These are phyloP conservation scores for Phlogophora meticulosa DNA, from an alignment of 2,888 invertebrate species.

Conservation along the genomic window DNA sequence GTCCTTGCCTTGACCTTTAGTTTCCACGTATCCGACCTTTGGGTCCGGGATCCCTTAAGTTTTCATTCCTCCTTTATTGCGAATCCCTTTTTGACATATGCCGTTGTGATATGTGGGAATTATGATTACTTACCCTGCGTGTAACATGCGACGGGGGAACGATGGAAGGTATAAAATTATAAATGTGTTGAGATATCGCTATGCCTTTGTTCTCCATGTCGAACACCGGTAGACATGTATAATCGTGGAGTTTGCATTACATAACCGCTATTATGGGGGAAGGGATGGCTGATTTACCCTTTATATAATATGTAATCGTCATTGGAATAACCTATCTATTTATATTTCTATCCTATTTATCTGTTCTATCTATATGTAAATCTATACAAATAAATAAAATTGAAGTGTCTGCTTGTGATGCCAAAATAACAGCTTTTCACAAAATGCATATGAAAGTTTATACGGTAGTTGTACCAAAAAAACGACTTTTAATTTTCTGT, in stretches of 20 bases:
- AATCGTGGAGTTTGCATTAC: constrained; percentile 18
- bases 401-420: too few species aligned
- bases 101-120: constrained; percentile 41
- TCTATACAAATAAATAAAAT: too few species aligned
- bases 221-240: constrained; percentile 20
- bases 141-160: constrained; percentile 27
- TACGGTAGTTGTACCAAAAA: too few species aligned
- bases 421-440: too few species aligned
- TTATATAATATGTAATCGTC: too few species aligned
- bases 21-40: constrained; percentile 23
- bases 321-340: too few species aligned
- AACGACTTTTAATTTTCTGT: too few species aligned
- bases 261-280: constrained; percentile 17
- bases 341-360: too few species aligned
- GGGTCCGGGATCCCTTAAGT: constrained; percentile 35
- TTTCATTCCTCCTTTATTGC: constrained; percentile 47
- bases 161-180: constrained; percentile 15
- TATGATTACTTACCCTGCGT: constrained; percentile 52
- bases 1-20: constrained; percentile 35
- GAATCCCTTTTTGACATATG: constrained; percentile 43
- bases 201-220: constrained; percentile 38
- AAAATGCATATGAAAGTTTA: too few species aligned
- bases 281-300: neutral
- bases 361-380: too few species aligned
- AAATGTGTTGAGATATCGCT: constrained; percentile 11